phyloP scores from a whole-genome alignment of 2,113 vertebrate genomes.

The Puffinus mauretanicus region DNA sequence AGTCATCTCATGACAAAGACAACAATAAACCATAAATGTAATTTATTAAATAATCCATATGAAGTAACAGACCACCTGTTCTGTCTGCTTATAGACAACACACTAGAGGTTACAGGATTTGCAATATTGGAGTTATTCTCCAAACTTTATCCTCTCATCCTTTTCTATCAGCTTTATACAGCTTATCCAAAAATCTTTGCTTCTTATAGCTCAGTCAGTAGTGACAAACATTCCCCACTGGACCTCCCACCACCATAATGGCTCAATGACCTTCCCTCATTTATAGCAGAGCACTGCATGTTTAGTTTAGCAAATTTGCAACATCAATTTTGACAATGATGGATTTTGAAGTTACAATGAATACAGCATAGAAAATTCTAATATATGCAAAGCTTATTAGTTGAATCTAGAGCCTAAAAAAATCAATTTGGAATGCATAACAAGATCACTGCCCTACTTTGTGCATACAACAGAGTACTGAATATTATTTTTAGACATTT shows the following conservation, averaged over 20 bases:
- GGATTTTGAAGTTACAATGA: conserved; percentile 17
- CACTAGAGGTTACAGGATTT: background rate
- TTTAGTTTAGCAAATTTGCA: conserved; percentile 3
- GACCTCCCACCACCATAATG: background rate
- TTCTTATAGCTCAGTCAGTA: background rate
- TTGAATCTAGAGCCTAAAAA: background rate
- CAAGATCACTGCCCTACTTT: background rate
- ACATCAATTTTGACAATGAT: background rate
- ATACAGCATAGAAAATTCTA: background rate
- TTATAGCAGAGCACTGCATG: background rate
- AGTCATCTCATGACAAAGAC: background rate
- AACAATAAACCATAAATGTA: background rate
- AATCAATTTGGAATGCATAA: background rate
- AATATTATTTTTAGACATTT: background rate
- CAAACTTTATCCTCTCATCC: background rate
- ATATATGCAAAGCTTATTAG: conserved; percentile 18
- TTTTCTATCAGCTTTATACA: background rate
- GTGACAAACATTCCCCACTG: background rate
- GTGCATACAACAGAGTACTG: background rate
- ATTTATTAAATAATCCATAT: background rate
- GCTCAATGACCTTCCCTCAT: background rate
- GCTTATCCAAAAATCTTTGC: background rate
- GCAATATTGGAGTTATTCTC: background rate
- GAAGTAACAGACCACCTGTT: background rate
- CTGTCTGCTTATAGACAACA: background rate